phyloP scores from a whole-genome alignment of 2,113 vertebrate genomes.

The Lepidothrix coronata region DNA sequence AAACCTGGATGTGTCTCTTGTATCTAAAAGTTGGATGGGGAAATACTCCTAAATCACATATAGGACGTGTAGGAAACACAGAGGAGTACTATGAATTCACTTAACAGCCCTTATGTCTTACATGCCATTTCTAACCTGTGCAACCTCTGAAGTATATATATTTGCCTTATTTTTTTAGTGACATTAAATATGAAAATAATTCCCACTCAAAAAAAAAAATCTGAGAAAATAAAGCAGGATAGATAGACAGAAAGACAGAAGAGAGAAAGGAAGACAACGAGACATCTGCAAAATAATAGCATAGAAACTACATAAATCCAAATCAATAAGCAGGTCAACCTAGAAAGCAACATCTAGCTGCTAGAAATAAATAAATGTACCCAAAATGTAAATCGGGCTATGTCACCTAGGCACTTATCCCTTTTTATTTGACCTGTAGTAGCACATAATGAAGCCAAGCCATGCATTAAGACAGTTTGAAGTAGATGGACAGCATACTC shows the following conservation, averaged over 20 bases:
- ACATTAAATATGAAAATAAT: not conserved
- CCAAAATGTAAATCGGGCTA: not conserved
- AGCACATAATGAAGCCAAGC: not conserved
- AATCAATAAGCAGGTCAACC: not conserved
- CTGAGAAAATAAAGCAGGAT: not conserved
- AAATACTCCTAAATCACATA: not conserved
- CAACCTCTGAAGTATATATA: not conserved
- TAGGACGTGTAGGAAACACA: not conserved
- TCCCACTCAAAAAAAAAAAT: not conserved
- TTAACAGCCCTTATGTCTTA: not conserved
- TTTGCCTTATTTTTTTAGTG: not conserved
- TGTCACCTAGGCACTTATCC: not conserved
- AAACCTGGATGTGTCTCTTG: not conserved
- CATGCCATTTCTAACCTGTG: not conserved
- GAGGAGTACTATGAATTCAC: not conserved
- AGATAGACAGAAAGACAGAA: not conserved
- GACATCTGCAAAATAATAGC: not conserved
- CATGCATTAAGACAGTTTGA: not conserved
- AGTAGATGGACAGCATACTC: not conserved
- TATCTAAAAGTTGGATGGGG: not conserved
- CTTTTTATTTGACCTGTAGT: slow-evolving; percentile 19
- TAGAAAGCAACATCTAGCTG: not conserved
- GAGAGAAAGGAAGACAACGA: not conserved
- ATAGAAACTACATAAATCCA: not conserved
- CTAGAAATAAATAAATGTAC: not conserved